Evolutionary conservation across 2,113 vertebrate genomes (phyloP), one percentile per base, ranked within the genome.

Genomic region (Craseonycteris thonglongyai): DNA sequence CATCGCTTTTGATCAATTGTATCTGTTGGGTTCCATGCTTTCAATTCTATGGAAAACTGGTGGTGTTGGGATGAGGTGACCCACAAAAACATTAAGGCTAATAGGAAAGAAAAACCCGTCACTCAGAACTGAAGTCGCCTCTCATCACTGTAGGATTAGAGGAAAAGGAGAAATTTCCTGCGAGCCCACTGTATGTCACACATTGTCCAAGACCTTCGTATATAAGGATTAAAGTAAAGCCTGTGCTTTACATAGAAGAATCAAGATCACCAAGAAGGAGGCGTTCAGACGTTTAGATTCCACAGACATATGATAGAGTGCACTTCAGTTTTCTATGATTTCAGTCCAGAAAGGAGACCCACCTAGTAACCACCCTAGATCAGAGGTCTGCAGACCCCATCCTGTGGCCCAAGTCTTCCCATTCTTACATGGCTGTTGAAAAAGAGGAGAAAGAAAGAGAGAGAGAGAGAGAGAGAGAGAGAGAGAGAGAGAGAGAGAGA

Each of bases 161-260:
- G 13, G 21, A 59, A 49, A 30, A 42, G 19, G 18, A 45, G 40
- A 78, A 28, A 72, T 38, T 47, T 81, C 33, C 79, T 6, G 65
- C 54, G 54, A 59, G 8, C 19, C 8, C 21, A 2, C 11, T 7
- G 0, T 2, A 0, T 1, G 19, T 28, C 83, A 21, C 83, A 12
- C 56, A 5, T 0, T 6, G 54, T 59, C 6, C 68, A 18, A 6
- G 65, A 24, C 21, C 74, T 26, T 6, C 1, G 45, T 13, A 15
- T 5, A 1, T 11, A 30, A 61, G 7, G 12, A 49, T 6, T 18
- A 30, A 54, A 42, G 19, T 0, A 24, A 15, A 72, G 47, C 6
- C 1, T 3, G 7, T 7, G 16, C 35, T 38, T 33, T 74, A 47
- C 15, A n/a, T 0, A 22, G 49, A 56, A 26, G 35, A 6, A 47